Evolutionary conservation across 2,113 vertebrate genomes (phyloP), one percentile per base, ranked within the genome.

Genomic region (Phainopepla nitens): DNA sequence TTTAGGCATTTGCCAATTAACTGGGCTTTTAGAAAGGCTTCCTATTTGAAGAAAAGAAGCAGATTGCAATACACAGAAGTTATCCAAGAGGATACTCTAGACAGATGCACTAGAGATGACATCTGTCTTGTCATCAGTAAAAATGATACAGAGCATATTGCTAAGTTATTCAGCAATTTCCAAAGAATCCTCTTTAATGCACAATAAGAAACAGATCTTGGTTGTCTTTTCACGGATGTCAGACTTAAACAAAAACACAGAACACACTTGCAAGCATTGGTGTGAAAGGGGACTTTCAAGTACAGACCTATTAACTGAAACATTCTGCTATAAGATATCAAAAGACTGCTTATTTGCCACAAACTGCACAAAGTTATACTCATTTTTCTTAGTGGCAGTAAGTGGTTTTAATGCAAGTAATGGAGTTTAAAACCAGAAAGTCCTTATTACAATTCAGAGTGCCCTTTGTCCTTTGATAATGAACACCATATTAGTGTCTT

Each of bases 161-260:
- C 94, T 94, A 68, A 91, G 89, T 97, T 95, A 94, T 95, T 90
- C 87, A 90, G 62, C 82, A 80, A 85, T 93, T 97, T 96, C 88
- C 92, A 96, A 92, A 96, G 94, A 95, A 92, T 91, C 61, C 41
- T 88, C 87, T 69, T 96, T 97, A 95, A 88, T 92, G 82, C 82
- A 95, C 96, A 96, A 62, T 97, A 97, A 97, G 97, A 97, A 97
- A 96, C 94, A 98, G 95, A 97, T 81, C 82, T 96, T 66, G 71
- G 64, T 96, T 85, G 89, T 90, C 91, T 87, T 92, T 86, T 78
- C 92, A 93, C 58, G 79, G 80, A 76, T 94, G 95, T 97, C 94
- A 94, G 82, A 76, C 77, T 97, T 95, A 94, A 95, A 96, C n/a
- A 96, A 84, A 95, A 84, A 69, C 71, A 86, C 29, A 61, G 87